Conservation (phyloP, 2,888 invertebrate species). For the Polylopha cassiicola region DNA sequence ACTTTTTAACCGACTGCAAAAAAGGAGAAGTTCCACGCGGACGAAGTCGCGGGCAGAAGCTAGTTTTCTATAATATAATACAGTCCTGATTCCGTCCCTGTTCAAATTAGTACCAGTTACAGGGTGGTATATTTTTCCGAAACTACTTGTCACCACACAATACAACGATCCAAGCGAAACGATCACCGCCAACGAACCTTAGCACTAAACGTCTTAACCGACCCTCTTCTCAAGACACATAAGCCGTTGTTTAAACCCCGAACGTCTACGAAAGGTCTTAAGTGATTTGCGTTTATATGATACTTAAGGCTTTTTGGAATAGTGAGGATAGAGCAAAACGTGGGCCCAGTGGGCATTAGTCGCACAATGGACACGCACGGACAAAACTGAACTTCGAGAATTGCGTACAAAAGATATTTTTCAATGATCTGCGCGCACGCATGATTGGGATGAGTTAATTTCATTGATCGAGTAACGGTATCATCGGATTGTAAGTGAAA, state of each 20-base stretch:
- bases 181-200: no score
- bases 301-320: no score
- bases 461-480: constrained; percentile 8
- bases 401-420: constrained; percentile 33
- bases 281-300: no score
- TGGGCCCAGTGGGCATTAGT: constrained; percentile 32
- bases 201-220: no score
- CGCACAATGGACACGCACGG: constrained; percentile 31
- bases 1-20: no score
- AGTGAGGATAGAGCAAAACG: constrained; percentile 56
- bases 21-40: no score
- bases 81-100: constrained; percentile 51
- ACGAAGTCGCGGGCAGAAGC: no score
- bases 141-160: constrained; percentile 66
- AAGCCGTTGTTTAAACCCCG: constrained; percentile 32
- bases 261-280: no score
- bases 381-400: constrained; percentile 25
- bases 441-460: constrained; percentile 23
- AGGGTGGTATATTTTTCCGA: constrained; percentile 69
- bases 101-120: constrained; percentile 63
- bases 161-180: constrained; percentile 47
- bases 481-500: not conserved
- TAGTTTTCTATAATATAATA: no score
- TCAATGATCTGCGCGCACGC: constrained; percentile 29
- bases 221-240: no score